Conservation (phyloP, 2,797 vertebrate genomes). For the Mormyrops boulengeri region DNA sequence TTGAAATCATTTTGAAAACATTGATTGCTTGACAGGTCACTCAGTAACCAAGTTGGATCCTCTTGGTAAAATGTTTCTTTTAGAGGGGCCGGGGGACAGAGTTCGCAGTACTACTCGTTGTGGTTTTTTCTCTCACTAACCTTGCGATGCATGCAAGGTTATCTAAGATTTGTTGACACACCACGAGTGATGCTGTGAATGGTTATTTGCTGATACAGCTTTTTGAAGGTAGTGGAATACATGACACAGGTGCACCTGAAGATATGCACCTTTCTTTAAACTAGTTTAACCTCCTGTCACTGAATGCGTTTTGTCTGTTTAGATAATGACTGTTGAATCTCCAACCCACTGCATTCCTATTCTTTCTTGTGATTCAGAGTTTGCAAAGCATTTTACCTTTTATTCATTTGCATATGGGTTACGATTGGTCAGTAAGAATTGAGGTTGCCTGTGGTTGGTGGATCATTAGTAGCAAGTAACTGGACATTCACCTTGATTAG, state of each 20-base stretch:
- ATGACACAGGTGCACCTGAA: not conserved
- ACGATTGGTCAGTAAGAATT: not conserved
- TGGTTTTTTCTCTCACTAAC: not conserved
- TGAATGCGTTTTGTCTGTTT: not conserved
- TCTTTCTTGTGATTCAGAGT: not conserved
- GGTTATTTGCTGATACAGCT: not conserved
- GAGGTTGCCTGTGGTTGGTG: not conserved
- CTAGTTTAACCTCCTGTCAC: not conserved
- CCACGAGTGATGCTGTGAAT: not conserved
- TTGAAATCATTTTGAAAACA: not conserved
- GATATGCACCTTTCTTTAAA: not conserved
- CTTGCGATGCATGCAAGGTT: not conserved
- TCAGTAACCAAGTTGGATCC: not conserved
- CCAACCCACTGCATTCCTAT: not conserved
- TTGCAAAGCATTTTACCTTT: not conserved
- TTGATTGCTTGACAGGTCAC: not conserved
- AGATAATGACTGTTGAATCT: not conserved
- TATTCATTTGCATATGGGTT: not conserved
- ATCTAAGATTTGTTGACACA: conserved; percentile 3
- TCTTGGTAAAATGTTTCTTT: not conserved
- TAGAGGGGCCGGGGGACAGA: not conserved
- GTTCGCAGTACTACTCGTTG: not conserved
- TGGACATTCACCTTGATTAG: not conserved
- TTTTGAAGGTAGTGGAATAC: not conserved
- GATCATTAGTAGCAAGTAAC: not conserved